A percentile compares a stretch with the other conserved stretches of the same genome.
phyloP scores from a whole-genome alignment of 1,140 invertebrate species.

The Drosophila saltans region DNA sequence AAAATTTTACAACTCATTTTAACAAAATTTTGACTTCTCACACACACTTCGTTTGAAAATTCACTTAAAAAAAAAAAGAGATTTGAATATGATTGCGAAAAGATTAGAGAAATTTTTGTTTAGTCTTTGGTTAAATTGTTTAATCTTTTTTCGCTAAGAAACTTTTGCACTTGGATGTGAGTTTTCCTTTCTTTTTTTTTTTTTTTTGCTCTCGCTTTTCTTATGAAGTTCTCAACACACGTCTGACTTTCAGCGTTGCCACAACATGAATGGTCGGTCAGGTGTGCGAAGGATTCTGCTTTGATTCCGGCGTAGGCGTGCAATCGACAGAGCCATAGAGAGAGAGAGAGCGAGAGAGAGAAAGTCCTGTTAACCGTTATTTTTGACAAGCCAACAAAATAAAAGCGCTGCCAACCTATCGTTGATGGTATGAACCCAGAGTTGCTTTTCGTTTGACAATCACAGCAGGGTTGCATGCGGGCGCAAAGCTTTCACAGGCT shows the following conservation, averaged over 20 bases:
- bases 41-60: background rate
- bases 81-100: background rate
- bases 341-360: slow-evolving; percentile 29
- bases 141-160: slow-evolving; percentile 30
- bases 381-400: slow-evolving; percentile 10
- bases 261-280: slow-evolving; percentile 75
- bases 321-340: slow-evolving; percentile 11
- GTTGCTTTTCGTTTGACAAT: slow-evolving; percentile 49
- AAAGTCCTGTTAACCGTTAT: slow-evolving; percentile 65
- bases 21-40: slow-evolving; percentile 3
- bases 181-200: slow-evolving; percentile 22
- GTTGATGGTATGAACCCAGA: slow-evolving; percentile 24
- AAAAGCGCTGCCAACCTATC: slow-evolving; percentile 53
- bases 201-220: slow-evolving; percentile 22
- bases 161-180: slow-evolving; percentile 52
- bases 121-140: background rate
- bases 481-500: slow-evolving; percentile 53
- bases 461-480: slow-evolving; percentile 56
- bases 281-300: slow-evolving; percentile 59
- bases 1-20: slow-evolving; percentile 11
- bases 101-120: slow-evolving; percentile 12
- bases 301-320: slow-evolving; percentile 67
- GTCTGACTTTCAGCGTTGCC: slow-evolving; percentile 78
- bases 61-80: background rate
- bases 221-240: slow-evolving; percentile 67